A percentile compares a stretch with the other conserved stretches of the same genome.
Conservation (phyloP, 2,113 vertebrate genomes). For the Octodon degus region DNA sequence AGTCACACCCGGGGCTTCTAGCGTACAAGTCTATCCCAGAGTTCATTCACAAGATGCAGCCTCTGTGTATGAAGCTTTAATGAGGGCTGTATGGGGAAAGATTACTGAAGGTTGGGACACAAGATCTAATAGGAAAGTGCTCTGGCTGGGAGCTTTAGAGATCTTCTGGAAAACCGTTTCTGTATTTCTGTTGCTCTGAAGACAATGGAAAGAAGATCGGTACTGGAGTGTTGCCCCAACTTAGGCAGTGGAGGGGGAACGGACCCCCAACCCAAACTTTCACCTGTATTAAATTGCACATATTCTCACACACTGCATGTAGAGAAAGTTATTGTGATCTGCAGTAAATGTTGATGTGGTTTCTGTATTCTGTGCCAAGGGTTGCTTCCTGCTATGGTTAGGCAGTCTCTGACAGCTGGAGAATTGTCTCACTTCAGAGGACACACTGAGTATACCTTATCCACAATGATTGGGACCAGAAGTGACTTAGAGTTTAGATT, state of each 20-base stretch:
- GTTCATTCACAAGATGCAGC: background rate
- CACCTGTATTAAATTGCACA: background rate
- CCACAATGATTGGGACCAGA: background rate
- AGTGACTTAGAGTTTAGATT: background rate
- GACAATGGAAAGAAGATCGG: background rate
- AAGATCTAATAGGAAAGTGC: background rate
- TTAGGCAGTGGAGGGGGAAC: background rate
- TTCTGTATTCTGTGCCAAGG: background rate
- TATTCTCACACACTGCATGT: background rate
- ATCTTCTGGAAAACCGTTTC: background rate
- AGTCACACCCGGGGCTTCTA: background rate
- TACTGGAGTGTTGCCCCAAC: background rate
- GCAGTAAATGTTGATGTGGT: too few species aligned
- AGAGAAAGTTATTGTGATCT: background rate
- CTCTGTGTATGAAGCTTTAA: background rate
- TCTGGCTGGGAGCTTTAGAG: background rate
- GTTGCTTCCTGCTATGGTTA: background rate
- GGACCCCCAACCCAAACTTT: background rate
- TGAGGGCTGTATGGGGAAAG: background rate
- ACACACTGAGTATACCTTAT: too few species aligned
- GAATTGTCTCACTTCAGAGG: background rate
- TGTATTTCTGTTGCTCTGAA: background rate
- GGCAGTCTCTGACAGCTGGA: background rate
- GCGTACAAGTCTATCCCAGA: background rate
- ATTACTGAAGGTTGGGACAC: background rate